Percentiles rank a stretch among this genome's conserved stretches.
Conservation (phyloP, 2,888 invertebrate genomes). For the Pachycephus smyrnensis region DNA sequence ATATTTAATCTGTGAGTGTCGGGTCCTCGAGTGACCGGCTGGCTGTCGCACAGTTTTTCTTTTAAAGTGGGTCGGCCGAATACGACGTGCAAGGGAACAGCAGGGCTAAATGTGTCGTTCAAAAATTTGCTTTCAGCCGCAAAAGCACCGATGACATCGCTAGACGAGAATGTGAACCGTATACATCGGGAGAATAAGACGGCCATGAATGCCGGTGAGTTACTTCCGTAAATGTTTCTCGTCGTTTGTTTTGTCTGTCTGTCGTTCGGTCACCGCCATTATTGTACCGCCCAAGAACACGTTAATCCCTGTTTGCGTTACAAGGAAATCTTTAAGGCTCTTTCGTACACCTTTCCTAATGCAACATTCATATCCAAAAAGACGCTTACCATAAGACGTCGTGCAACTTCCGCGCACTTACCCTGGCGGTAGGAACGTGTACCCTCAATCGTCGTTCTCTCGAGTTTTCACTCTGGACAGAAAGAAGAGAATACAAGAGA, state of each 20-base stretch:
- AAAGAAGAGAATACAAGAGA: background rate
- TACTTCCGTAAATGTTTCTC: background rate
- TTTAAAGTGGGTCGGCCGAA: background rate
- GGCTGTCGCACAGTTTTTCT: background rate
- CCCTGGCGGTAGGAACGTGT: background rate
- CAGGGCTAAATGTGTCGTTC: constrained; percentile 11
- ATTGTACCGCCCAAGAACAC: background rate
- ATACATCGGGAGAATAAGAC: constrained; percentile 44
- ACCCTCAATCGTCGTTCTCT: background rate
- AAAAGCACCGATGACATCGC: constrained; percentile 61
- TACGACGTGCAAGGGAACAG: background rate
- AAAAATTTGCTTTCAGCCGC: constrained; percentile 48
- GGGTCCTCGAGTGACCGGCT: background rate
- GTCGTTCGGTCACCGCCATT: background rate
- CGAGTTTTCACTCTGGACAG: background rate
- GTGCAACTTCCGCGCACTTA: background rate
- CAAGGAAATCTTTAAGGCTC: background rate
- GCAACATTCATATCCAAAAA: background rate
- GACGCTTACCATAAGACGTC: background rate
- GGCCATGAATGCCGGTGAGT: constrained; percentile 50
- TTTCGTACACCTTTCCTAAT: background rate
- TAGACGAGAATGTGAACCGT: constrained; percentile 64
- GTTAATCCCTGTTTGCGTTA: background rate
- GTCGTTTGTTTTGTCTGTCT: background rate
- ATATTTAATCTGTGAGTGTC: background rate